Conservation (phyloP, 2,888 invertebrate genomes). For the Silvanus unidentatus region DNA sequence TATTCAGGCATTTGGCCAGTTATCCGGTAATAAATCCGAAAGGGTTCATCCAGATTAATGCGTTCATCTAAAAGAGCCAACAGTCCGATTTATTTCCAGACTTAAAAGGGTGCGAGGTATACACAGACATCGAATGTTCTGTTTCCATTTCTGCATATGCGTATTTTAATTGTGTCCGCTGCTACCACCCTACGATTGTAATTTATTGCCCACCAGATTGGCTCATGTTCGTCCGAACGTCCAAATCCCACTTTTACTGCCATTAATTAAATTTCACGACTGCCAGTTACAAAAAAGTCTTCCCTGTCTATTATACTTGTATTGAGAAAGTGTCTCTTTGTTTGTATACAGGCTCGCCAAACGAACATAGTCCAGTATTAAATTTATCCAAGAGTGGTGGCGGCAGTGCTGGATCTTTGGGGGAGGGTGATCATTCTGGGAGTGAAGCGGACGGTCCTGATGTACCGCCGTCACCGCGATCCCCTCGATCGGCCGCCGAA, state of each 20-base stretch:
- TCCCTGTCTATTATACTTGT: neutral
- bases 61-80: constrained; percentile 31
- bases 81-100: constrained; percentile 37
- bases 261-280: constrained; percentile 36
- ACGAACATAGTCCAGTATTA: constrained; percentile 83
- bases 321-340: neutral
- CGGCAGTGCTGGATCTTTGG: constrained; percentile 61
- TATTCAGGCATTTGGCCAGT: constrained; percentile 9
- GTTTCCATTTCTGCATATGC: constrained; percentile 45
- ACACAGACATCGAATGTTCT: constrained; percentile 16
- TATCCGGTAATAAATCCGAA: constrained; percentile 22
- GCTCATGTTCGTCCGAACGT: constrained; percentile 30
- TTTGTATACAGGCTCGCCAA: constrained; percentile 63
- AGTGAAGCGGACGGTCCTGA: constrained; percentile 60
- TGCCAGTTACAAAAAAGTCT: neutral
- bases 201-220: constrained; percentile 43
- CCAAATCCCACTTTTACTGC: constrained; percentile 43
- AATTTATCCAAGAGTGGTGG: constrained; percentile 87
- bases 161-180: constrained; percentile 44
- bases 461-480: constrained; percentile 52
- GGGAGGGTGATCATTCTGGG: constrained; percentile 60
- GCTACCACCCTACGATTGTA: constrained; percentile 21
- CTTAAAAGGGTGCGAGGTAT: constrained; percentile 25
- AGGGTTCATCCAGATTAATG: constrained; percentile 34
- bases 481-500: constrained; percentile 61